Base-by-base conservation (phyloP, 2,113 vertebrate genomes). In the Odontophorus gujanensis region DNA sequence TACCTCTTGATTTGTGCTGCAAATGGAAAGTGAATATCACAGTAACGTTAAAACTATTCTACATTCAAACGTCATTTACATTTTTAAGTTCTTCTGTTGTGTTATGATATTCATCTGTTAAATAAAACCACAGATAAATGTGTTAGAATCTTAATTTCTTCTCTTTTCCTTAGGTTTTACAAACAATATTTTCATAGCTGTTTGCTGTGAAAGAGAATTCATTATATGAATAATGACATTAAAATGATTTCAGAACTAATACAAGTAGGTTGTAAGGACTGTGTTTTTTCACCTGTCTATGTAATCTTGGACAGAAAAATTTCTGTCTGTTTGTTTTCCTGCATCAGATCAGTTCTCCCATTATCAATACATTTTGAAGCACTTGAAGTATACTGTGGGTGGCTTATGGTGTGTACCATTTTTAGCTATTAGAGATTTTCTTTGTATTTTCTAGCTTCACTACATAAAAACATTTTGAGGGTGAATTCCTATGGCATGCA, bases 141-240 rank as follows among this genome's bases (percentile, higher is more conserved):
- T 72, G 32, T 21, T 4, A 2, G 34, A 53, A 3, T 81, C 15
- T 62, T 81, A 72, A 58, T 90, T 61, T 87, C 11, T 73, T 79
- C 45, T 57, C 22, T 30, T 21, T 62, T 51, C 42, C 15, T 42
- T 48, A 67, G 51, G 36, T 53, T 67, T 57, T 28, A 50, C 57
- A 45, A 81, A 48, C 66, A 65, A 25, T 88, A 45, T 50, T 94
- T 94, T 85, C 16, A 10, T 89, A 81, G 38, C 48, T 92, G 9
- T 90, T 69, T 69, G 15, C 67, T 76, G 58, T 84, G 62, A 87
- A 51, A 74, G 51, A 83, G 42, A 71, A 36, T 89, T 95, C 91
- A 22, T 75, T 5, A 1, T 5, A 1, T 61, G 26, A 74, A 20
- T 67, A 93, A 53, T 71, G 89, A 48, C 38, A 75, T 45, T 61